phyloP scores from a whole-genome alignment of 2,888 invertebrate species.

The Synanthedon vespiformis region DNA sequence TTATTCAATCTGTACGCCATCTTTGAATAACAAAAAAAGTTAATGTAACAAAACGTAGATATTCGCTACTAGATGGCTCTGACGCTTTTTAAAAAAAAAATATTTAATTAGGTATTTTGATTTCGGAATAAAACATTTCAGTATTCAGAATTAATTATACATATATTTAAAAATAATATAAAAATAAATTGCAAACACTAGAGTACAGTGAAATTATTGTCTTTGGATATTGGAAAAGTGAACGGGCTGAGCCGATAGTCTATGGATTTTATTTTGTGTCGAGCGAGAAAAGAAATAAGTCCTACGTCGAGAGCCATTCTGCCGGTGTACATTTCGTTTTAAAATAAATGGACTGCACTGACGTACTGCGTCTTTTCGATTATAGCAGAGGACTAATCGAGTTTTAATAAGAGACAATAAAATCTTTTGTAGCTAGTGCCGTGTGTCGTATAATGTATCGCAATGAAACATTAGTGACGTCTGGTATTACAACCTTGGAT shows the following conservation, averaged over 20 bases:
- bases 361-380: not conserved
- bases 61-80: too few species aligned
- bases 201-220: not conserved
- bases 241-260: not conserved
- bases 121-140: too few species aligned
- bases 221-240: not conserved
- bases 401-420: not conserved
- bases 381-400: not conserved
- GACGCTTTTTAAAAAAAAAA: too few species aligned
- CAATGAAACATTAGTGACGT: conserved; percentile 65
- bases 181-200: too few species aligned
- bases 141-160: too few species aligned
- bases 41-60: too few species aligned
- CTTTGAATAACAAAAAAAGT: too few species aligned
- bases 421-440: conserved; percentile 18
- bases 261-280: not conserved
- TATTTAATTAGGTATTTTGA: too few species aligned
- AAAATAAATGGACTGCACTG: not conserved
- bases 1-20: too few species aligned
- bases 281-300: not conserved
- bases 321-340: not conserved
- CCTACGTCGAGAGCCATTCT: not conserved
- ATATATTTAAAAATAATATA: too few species aligned
- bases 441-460: conserved; percentile 61
- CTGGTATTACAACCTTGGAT: conserved; percentile 66